Base-by-base conservation (phyloP, 1,140 invertebrate species). In the roundworm (Caenorhabditis elegans) region DNA sequence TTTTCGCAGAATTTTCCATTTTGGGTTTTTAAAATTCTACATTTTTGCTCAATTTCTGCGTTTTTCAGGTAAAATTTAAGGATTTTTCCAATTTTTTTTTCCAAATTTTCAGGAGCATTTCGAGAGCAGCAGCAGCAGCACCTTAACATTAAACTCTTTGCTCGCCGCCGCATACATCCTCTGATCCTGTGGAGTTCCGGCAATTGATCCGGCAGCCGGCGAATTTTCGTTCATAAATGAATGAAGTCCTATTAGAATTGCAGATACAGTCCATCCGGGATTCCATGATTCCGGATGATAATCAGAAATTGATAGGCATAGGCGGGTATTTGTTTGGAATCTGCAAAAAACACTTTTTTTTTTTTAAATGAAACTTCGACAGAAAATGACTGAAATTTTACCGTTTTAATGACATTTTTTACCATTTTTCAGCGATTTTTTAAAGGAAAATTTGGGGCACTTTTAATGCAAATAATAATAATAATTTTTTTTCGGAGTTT, bases 211-310 rank as follows among this genome's bases (percentile, higher is more conserved):
- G 80, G 97, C 91, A 5, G 97, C 98, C 13, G 95, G 95, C 86
- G 85, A 86, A 34, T 79, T 75, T 84, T 85, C 78, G 85, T 83
- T 89, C 86, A 88, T 86, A 34, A 87, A 87, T 11, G 87, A 89
- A n/a, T 60, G 92, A 36, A 98, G 91, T 15, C 96, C 26, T 17
- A 95, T 97, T 1, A 98, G 92, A 86, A 98, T 98, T 0, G 96
- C 97, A 13, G 95, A 95, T 24, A 97, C 96, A 84, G 94, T 96
- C 96, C 96, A 98, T 2, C 96, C 94, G 15, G 96, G 96, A 91
- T 98, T 98, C 96, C 96, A 98, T 1, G 95, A 96, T 87, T 93
- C 96, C 0, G 97, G 97, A 91, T 99, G 97, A 90, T 96, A 99
- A 91, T 99, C 97, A 85, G 94, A 95, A 85, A 98, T 98, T 82